Evolutionary conservation across 2,888 invertebrate species (phyloP).

Genomic region (Sabatieria punctata): DNA sequence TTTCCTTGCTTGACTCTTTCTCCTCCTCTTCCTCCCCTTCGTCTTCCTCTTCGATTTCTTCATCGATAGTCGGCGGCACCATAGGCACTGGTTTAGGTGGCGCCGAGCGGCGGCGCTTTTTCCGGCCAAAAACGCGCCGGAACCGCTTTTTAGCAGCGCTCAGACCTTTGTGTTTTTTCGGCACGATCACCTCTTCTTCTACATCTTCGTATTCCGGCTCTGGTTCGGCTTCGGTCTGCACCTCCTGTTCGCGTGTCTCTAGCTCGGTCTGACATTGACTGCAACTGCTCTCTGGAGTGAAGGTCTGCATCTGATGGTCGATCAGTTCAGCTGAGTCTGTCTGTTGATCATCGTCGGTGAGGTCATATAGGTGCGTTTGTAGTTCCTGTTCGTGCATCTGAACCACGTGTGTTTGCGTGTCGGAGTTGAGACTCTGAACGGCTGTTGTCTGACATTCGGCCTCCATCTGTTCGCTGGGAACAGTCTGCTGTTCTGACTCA

Average conservation of each 20-base stretch:
- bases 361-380: slow-evolving; percentile 8
- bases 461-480: neutral
- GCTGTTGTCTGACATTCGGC: slow-evolving; percentile 2
- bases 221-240: too few relatives aligned
- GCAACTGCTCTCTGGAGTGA: too few relatives aligned
- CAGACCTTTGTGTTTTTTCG: too few relatives aligned
- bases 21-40: neutral
- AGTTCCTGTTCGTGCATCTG: slow-evolving; percentile 4
- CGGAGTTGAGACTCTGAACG: neutral
- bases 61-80: neutral
- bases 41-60: slow-evolving; percentile 1
- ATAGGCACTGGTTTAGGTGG: neutral
- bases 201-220: too few relatives aligned
- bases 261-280: too few relatives aligned
- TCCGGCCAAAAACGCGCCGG: too few relatives aligned
- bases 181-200: too few relatives aligned
- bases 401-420: slow-evolving; percentile 3
- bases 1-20: neutral
- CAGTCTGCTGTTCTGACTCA: neutral
- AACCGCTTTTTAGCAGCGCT: too few relatives aligned
- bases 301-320: too few relatives aligned
- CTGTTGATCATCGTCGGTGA: slow-evolving; percentile 1
- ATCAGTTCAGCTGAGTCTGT: too few relatives aligned
- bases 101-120: too few relatives aligned
- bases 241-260: too few relatives aligned